Base-by-base conservation (phyloP, 2,888 invertebrate genomes). In the Quadriops clusia region DNA sequence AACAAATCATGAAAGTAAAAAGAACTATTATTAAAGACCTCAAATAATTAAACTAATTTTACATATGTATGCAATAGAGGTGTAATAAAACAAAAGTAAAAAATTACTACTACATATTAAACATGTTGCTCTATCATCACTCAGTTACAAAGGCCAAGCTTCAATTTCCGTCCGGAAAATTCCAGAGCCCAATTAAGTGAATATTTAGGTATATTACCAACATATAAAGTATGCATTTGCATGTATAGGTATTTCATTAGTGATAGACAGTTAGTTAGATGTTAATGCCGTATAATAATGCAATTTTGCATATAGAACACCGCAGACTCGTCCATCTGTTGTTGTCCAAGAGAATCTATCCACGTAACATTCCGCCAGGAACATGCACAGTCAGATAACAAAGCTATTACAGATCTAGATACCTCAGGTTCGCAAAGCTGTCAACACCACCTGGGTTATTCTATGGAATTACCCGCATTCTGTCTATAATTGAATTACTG, bases 371-470 rank as follows among this genome's bases (percentile, higher is more conserved):
- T 42, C 43, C 44, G 42, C 41, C 43, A 41, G 38, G 30, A 35
- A 42, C 38, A 36, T 35, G 42, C 40, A 39, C 39, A 41, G 34
- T 39, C 45, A 43, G 47, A 50, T 50, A 53, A 51, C 49, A 46
- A 50, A 46, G 46, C 47, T 43, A 50, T 47, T 48, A 46, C 46
- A 44, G 45, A 44, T 48, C 39, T 44, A 45, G 49, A 50, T 49
- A 51, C 50, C 51, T 53, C 47, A 48, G 46, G 44, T 43, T 45
- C 43, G 44, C 43, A 46, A 40, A 46, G 40, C 47, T 47, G 49
- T 49, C 50, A 49, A 33, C 45, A 38, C 34, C 47, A 50, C 43
- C 45, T 44, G 44, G 40, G 42, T 37, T 42, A 29, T 30, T 32
- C 34, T 32, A 47, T 43, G 40, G 46, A 48, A 44, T 42, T 37